Evolutionary conservation across 2,113 vertebrate species (phyloP).

Genomic region (Malaclemys terrapin): DNA sequence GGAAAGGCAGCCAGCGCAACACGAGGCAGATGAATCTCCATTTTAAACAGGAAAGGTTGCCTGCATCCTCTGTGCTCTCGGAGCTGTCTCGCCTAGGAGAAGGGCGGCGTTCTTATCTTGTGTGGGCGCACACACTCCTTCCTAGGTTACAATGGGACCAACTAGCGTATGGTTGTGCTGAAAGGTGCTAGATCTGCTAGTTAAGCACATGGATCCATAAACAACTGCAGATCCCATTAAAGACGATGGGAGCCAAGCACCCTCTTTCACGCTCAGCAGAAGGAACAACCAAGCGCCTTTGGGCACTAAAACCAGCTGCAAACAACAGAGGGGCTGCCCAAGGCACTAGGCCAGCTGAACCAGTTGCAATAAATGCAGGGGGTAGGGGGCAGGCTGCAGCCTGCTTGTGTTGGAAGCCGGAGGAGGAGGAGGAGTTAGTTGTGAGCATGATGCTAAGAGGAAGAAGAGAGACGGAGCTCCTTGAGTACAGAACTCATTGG

Average conservation of each 20-base stretch:
- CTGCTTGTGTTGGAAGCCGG: not conserved
- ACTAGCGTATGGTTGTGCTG: not conserved
- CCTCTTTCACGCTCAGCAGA: not conserved
- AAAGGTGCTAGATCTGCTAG: not conserved
- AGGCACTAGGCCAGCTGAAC: not conserved
- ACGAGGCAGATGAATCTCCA: no score
- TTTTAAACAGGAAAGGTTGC: not conserved
- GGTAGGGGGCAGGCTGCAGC: not conserved
- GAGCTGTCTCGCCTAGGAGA: not conserved
- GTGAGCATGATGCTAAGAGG: not conserved
- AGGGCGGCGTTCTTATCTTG: not conserved
- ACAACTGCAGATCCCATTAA: not conserved
- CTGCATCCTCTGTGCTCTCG: not conserved
- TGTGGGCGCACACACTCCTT: not conserved
- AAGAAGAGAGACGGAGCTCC: not conserved
- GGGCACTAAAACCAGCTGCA: not conserved
- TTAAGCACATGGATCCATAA: not conserved
- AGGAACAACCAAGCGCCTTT: not conserved
- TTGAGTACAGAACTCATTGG: not conserved
- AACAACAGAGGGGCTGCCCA: not conserved
- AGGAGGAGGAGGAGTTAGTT: not conserved
- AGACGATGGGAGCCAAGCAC: not conserved
- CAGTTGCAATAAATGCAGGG: not conserved
- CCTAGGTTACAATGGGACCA: not conserved
- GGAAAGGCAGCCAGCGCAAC: no score